Evolutionary conservation across 2,797 vertebrate genomes (phyloP).

Genomic region (Tarsius wallacei): DNA sequence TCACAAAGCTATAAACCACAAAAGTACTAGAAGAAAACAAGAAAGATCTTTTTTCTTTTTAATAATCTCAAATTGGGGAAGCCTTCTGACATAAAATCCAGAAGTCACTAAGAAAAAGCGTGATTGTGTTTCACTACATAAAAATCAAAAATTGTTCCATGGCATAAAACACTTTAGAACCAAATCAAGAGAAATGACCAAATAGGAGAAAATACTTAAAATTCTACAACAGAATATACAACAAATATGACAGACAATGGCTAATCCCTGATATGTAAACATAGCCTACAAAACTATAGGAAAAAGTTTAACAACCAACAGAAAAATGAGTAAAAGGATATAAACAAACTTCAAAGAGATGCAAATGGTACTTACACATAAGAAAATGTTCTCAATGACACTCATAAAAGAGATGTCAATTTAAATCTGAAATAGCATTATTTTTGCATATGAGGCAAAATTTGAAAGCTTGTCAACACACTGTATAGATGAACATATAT

Average conservation of each 20-base stretch:
- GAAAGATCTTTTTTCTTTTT: background rate
- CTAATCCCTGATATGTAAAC: background rate
- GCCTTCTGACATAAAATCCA: background rate
- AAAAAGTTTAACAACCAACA: background rate
- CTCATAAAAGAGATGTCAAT: background rate
- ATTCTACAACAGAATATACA: background rate
- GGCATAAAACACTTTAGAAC: background rate
- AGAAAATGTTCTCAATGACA: background rate
- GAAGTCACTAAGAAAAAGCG: background rate
- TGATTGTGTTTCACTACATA: background rate
- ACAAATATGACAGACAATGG: background rate
- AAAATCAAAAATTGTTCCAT: background rate
- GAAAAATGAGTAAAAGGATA: slow-evolving; percentile 40
- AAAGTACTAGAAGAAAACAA: slow-evolving; percentile 44
- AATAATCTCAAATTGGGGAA: background rate
- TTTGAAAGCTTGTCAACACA: background rate
- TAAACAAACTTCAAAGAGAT: slow-evolving; percentile 32
- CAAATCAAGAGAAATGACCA: slow-evolving; percentile 23
- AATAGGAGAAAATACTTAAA: background rate
- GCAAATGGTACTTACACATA: background rate
- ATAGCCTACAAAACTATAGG: background rate
- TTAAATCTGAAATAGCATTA: background rate
- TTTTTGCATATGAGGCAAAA: slow-evolving; percentile 18
- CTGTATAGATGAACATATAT: background rate
- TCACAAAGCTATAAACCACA: background rate